These are phyloP conservation scores for Lasiurus cinereus DNA, from an alignment of 2,113 vertebrate genomes.

Conservation along the genomic window DNA sequence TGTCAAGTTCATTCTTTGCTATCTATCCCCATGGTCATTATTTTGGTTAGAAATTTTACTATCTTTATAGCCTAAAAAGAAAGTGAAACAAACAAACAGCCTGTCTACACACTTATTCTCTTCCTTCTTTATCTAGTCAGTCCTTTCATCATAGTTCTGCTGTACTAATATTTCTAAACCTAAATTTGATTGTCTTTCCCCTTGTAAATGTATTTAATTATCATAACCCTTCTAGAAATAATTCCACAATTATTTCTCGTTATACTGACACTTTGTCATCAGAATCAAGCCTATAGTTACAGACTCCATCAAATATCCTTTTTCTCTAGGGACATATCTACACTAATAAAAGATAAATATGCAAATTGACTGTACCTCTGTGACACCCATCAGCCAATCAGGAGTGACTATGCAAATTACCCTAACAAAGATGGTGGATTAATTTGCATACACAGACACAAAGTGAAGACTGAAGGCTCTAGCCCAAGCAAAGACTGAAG, in stretches of 20 bases:
- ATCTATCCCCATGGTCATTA: not conserved
- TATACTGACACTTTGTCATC: not conserved
- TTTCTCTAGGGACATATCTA: not conserved
- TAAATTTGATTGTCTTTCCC: not conserved
- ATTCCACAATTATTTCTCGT: not conserved
- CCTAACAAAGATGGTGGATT: too few relatives aligned
- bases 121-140: not conserved
- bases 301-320: not conserved
- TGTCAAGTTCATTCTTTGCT: not conserved
- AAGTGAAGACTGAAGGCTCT: too few relatives aligned
- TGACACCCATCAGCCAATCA: too few relatives aligned
- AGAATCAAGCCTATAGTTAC: not conserved
- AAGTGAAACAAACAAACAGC: not conserved
- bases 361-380: too few relatives aligned
- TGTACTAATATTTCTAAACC: not conserved
- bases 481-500: too few relatives aligned
- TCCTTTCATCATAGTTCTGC: not conserved
- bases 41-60: not conserved
- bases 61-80: not conserved
- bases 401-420: too few relatives aligned
- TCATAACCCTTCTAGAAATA: not conserved
- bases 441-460: too few relatives aligned
- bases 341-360: too few relatives aligned
- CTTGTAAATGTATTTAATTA: not conserved
- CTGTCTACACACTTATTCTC: not conserved